Base-by-base conservation (phyloP, 2,888 invertebrate genomes). In the Chloroclystis v-ata region DNA sequence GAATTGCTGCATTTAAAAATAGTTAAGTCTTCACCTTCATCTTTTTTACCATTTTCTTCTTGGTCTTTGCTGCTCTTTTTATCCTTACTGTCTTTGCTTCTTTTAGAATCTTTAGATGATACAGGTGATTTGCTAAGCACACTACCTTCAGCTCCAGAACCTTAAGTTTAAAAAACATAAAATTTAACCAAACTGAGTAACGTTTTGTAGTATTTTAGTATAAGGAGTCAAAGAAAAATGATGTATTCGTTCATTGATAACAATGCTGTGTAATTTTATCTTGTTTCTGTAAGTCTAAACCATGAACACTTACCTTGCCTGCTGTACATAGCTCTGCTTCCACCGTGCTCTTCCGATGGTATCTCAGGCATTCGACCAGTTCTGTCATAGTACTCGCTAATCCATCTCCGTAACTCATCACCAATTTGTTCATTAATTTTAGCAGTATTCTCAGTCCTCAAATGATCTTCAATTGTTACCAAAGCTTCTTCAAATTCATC, bases 291-390 rank as follows among this genome's bases (percentile, higher is more conserved):
- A 20, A 20, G 5, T 20, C 5, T 4, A 20, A 20, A 2, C 2
- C 5, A 5, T 20, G 20, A 4, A 20, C 5, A 20, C 10, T 48
- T 53, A 90, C 92, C 94, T 82, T 94, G 93, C 61, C 94, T 85
- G 61, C 94, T 94, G 57, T 97, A 93, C 78, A 97, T 92, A 52
- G 94, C 89, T 59, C 94, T 89, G 0, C 97, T 97, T 0, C 97
- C 97, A 5, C 97, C 97, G 60, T 94, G 93, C 67, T 98, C 97
- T 55, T 94, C 96, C 1, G 95, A 93, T 0, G 98, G 98, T 63
- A 96, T 92, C 59, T 97, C 97, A 0, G 98, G 98, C 65, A 98
- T 92, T 68, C 93, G 94, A 16, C 94, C 95, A 4, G 95, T 94
- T 63, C 93, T 92, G 28, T 93, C 91, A 75, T 93, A 94, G 69